Percentiles rank a stretch among this genome's conserved stretches.
Evolutionary conservation across 2,113 vertebrate genomes (phyloP).

Genomic region (Cyprinodon brontotheroides): DNA sequence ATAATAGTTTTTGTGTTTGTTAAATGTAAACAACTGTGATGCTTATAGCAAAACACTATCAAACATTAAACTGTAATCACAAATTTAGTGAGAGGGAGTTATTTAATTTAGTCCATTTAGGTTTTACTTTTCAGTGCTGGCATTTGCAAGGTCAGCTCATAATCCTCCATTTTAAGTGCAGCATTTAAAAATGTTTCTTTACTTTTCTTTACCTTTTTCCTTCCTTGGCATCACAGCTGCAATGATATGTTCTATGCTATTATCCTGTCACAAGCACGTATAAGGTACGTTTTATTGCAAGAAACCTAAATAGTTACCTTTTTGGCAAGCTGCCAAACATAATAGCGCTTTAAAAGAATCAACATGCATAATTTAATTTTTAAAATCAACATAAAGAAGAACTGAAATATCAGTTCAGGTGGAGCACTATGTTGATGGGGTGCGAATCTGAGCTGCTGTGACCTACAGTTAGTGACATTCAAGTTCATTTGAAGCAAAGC

Average conservation of each 20-base stretch:
- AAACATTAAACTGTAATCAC: not conserved
- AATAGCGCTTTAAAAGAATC: constrained; percentile 35
- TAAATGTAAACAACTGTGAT: not conserved
- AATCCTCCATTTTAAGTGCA: too few relatives aligned
- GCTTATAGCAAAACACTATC: not conserved
- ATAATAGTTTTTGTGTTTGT: not conserved
- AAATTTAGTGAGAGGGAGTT: not conserved
- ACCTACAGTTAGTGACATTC: constrained; percentile 19
- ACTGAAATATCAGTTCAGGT: not conserved
- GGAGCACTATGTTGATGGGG: not conserved
- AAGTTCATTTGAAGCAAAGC: constrained; percentile 43
- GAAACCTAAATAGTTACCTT: too few relatives aligned
- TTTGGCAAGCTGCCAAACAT: not conserved
- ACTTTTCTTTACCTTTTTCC: not conserved
- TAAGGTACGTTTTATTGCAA: not conserved
- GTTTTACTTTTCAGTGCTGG: not conserved
- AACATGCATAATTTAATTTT: constrained; percentile 9
- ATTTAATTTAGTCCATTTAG: too few relatives aligned
- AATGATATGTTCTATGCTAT: not conserved
- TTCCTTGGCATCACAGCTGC: not conserved
- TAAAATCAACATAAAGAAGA: constrained; percentile 15
- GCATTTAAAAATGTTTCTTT: too few relatives aligned
- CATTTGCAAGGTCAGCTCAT: not conserved
- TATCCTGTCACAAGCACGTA: not conserved
- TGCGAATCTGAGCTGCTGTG: constrained; percentile 14